Percentiles rank a stretch among this genome's conserved stretches.
Evolutionary conservation across 2,888 invertebrate species (phyloP).

Genomic region (Euplexia lucipara): DNA sequence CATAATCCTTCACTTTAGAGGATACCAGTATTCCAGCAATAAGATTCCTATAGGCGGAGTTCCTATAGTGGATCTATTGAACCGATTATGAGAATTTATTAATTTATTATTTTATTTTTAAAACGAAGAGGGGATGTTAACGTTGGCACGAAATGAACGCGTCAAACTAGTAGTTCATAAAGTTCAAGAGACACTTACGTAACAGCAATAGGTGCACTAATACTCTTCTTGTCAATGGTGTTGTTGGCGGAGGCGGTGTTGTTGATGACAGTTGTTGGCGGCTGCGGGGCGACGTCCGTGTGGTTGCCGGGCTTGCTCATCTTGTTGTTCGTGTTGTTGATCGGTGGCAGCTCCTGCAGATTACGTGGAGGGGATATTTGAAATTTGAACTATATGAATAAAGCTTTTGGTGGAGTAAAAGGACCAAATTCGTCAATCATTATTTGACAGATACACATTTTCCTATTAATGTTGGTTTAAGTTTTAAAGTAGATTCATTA

Average conservation of each 20-base stretch:
- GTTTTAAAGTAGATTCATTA: not conserved
- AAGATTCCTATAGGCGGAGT: too few relatives aligned
- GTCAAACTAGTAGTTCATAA: too few relatives aligned
- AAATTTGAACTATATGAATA: constrained; percentile 3
- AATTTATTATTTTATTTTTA: too few relatives aligned
- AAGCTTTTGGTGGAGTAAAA: constrained; percentile 18
- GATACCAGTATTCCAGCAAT: too few relatives aligned
- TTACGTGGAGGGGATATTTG: constrained; percentile 22
- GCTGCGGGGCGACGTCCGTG: constrained; percentile 70
- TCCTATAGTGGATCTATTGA: too few relatives aligned
- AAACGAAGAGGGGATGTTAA: too few relatives aligned
- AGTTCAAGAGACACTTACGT: constrained; percentile 77
- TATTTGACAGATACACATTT: too few relatives aligned
- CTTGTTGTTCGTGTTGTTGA: constrained; percentile 83
- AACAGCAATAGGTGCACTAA: constrained; percentile 89
- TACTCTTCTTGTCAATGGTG: constrained; percentile 87
- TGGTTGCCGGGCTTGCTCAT: constrained; percentile 75
- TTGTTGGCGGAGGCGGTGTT: constrained; percentile 80
- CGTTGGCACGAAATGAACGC: too few relatives aligned
- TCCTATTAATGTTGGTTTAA: not conserved
- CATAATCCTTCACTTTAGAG: too few relatives aligned
- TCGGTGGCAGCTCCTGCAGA: constrained; percentile 86
- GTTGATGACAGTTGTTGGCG: constrained; percentile 68
- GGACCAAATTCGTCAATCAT: constrained; percentile 13
- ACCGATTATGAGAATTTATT: too few relatives aligned